Percentiles rank a stretch among this genome's conserved stretches.
These are phyloP conservation scores for Gryon sp. DNA, from an alignment of 1,140 invertebrate species.

Conservation along the genomic window DNA sequence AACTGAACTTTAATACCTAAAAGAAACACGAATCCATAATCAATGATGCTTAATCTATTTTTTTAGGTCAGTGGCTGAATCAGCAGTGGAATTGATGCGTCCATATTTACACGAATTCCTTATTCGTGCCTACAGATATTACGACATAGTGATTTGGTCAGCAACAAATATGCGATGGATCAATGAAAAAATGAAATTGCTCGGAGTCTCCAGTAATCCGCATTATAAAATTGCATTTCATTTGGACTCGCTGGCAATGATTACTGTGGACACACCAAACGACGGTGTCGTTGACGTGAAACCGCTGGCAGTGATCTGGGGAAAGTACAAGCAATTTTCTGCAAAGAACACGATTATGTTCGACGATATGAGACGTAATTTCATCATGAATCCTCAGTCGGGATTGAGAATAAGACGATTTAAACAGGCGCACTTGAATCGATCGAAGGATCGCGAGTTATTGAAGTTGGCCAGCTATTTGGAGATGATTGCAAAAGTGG, in stretches of 20 bases:
- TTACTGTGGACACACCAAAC: slow-evolving; percentile 92
- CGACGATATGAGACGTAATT: slow-evolving; percentile 97
- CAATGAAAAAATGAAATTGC: slow-evolving; percentile 96
- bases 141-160: slow-evolving; percentile 95
- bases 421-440: slow-evolving; percentile 92
- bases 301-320: slow-evolving; percentile 98
- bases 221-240: slow-evolving; percentile 97
- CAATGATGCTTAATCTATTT: neutral
- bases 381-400: slow-evolving; percentile 98
- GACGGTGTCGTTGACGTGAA: slow-evolving; percentile 96
- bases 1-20: no score
- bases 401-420: slow-evolving; percentile 95
- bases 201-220: slow-evolving; percentile 90
- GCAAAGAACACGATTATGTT: slow-evolving; percentile 98
- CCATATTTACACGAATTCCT: slow-evolving; percentile 97
- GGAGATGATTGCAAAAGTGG: slow-evolving; percentile 88
- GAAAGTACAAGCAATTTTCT: slow-evolving; percentile 93
- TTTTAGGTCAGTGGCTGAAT: slow-evolving; percentile 90
- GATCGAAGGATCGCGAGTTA: slow-evolving; percentile 91
- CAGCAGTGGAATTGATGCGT: slow-evolving; percentile 94
- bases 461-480: slow-evolving; percentile 91
- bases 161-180: slow-evolving; percentile 99
- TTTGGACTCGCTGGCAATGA: slow-evolving; percentile 95
- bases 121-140: slow-evolving; percentile 92
- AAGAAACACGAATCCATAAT: no score